Base-by-base conservation (phyloP, 2,797 vertebrate species). In the Kryptopterus vitreolus region DNA sequence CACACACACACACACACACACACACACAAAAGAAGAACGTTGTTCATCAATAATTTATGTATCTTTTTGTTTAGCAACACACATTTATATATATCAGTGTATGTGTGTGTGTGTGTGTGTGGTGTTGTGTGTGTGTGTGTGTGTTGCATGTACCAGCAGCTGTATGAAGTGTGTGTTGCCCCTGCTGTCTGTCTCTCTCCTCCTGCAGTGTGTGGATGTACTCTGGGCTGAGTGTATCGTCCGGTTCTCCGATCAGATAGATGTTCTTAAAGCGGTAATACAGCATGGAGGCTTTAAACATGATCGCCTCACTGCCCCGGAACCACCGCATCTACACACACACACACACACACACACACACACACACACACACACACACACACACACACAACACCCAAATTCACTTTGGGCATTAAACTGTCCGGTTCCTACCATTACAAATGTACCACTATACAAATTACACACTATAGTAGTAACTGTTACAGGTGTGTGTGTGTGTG, bases 231-330 rank as follows among this genome's bases (percentile, higher is more conserved):
- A 98, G 95, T 87, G 96, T 92, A 87, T 96, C 96, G 88, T 98
- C 95, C 7, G 95, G 94, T 89, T 96, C 95, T 48, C 96, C 96
- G 81, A 96, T 91, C 74, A 99, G 94, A 91, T 94, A 98, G 91
- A 96, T 93, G 81, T 96, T 96, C 82, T 98, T 99, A 89, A 98
- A 98, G 88, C 97, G 96, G 90, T 96, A 96, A 87, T 98, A 98
- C 0, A 98, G 85, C 97, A 99, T 98, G n/a, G 96, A 96, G 50
- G 97, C 95, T 81, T 99, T 98, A 85, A 97, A 95, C 97, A 97
- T 98, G 86, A 99, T 92, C 83, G 94, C 92, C 88, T 95, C 95
- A 87, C 91, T 98, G 7, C 95, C 94, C 75, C 96, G 92, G 88
- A 97, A 98, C 86, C 87, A 93, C 0, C 97, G 93, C 92, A 98